Evolutionary conservation across 2,797 vertebrate genomes (phyloP).

Genomic region (Scyliorhinus canicula): DNA sequence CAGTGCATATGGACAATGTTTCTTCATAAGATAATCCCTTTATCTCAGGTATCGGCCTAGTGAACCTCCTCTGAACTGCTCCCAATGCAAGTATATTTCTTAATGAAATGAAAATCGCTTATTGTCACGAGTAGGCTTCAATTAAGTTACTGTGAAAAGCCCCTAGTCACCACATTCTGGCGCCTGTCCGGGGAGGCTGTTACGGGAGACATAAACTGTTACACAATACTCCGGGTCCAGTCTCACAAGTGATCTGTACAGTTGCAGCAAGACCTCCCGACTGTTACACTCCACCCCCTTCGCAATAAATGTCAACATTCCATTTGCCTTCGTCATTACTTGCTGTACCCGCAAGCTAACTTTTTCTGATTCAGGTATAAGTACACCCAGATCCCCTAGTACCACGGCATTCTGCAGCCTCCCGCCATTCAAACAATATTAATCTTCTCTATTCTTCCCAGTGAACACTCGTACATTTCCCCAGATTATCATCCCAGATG

Average conservation of each 20-base stretch:
- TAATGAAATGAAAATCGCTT: no score
- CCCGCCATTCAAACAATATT: background rate
- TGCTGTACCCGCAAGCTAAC: background rate
- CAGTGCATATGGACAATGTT: background rate
- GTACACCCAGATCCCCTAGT: background rate
- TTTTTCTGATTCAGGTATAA: background rate
- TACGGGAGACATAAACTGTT: background rate
- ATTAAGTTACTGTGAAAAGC: no score
- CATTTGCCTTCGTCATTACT: background rate
- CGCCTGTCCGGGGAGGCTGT: no score
- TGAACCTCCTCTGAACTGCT: background rate
- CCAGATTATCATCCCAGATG: background rate
- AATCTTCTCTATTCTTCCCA: background rate
- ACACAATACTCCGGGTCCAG: background rate
- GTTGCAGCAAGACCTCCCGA: background rate
- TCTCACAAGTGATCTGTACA: background rate
- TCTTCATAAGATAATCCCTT: background rate
- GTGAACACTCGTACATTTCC: background rate
- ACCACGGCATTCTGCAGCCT: background rate
- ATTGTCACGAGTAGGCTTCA: no score
- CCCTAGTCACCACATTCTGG: no score
- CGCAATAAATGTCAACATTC: background rate
- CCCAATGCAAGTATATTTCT: background rate
- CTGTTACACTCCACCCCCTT: background rate
- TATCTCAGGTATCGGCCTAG: background rate